Conservation (phyloP, 2,797 vertebrate genomes). For the Poeciliopsis turneri region DNA sequence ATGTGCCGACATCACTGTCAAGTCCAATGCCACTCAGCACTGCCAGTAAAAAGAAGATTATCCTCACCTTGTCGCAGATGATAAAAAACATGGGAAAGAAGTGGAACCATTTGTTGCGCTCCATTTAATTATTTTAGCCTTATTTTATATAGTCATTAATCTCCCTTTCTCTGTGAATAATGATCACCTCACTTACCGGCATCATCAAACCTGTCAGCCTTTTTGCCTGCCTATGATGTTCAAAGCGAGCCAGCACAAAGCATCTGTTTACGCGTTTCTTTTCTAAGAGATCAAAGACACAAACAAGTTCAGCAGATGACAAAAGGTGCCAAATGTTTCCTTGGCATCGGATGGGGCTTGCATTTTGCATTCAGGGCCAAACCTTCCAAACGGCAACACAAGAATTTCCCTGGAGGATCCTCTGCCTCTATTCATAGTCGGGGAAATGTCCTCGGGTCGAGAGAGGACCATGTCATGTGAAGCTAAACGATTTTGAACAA, state of each 20-base stretch:
- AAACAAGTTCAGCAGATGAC: slow-evolving; percentile 75
- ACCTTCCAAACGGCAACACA: slow-evolving; percentile 60
- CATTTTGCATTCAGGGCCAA: slow-evolving; percentile 71
- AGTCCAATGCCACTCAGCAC: slow-evolving; percentile 75
- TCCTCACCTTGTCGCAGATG: slow-evolving; percentile 58
- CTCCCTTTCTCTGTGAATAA: slow-evolving; percentile 63
- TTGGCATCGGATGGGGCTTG: slow-evolving; percentile 71
- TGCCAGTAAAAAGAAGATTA: slow-evolving; percentile 35
- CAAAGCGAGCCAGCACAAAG: slow-evolving; percentile 54
- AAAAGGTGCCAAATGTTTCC: slow-evolving; percentile 75
- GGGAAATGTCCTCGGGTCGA: slow-evolving; percentile 53
- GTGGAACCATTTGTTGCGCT: slow-evolving; percentile 28
- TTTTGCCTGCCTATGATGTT: slow-evolving; percentile 64
- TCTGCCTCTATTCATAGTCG: slow-evolving; percentile 61
- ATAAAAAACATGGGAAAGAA: slow-evolving; percentile 40
- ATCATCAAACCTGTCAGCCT: slow-evolving; percentile 65
- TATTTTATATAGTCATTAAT: slow-evolving; percentile 60
- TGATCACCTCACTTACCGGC: slow-evolving; percentile 53
- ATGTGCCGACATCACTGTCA: slow-evolving; percentile 73
- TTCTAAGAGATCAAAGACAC: slow-evolving; percentile 67
- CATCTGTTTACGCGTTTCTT: slow-evolving; percentile 64
- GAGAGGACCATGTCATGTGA: slow-evolving; percentile 54
- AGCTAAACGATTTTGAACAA: slow-evolving; percentile 80
- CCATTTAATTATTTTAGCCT: slow-evolving; percentile 43
- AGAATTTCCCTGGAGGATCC: slow-evolving; percentile 74